Evolutionary conservation across 2,113 vertebrate species (phyloP).

Genomic region (Cavia porcellus): DNA sequence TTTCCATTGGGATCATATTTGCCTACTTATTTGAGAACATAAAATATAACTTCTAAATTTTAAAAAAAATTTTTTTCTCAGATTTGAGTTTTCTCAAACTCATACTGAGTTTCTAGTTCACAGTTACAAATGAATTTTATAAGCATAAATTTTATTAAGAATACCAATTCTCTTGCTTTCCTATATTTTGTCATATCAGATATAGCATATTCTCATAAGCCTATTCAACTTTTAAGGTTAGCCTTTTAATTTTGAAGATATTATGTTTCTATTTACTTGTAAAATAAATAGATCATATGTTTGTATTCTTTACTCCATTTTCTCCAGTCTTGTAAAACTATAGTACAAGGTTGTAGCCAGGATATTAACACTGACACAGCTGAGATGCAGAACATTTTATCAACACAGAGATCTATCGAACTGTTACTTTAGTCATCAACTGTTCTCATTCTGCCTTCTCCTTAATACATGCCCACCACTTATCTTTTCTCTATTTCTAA

Average conservation of each 20-base stretch:
- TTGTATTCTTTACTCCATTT: background rate
- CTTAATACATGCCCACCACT: background rate
- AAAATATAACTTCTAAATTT: background rate
- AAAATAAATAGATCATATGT: background rate
- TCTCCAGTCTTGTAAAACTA: background rate
- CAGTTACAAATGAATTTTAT: background rate
- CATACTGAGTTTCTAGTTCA: background rate
- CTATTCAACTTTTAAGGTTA: background rate
- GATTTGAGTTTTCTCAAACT: background rate
- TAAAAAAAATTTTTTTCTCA: background rate
- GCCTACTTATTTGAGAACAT: background rate
- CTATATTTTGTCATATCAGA: background rate
- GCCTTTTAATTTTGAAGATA: slow-evolving; percentile 5
- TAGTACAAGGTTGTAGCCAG: background rate
- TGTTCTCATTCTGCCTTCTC: background rate
- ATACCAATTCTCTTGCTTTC: background rate
- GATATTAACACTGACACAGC: background rate
- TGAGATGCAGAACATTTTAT: background rate
- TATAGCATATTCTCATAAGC: background rate
- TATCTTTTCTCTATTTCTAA: background rate
- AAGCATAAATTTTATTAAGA: background rate
- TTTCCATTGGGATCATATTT: background rate
- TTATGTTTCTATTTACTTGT: background rate
- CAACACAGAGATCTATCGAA: background rate
- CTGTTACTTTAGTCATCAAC: background rate